phyloP scores from a whole-genome alignment of 1,140 invertebrate species.

The Lineus longissimus region DNA sequence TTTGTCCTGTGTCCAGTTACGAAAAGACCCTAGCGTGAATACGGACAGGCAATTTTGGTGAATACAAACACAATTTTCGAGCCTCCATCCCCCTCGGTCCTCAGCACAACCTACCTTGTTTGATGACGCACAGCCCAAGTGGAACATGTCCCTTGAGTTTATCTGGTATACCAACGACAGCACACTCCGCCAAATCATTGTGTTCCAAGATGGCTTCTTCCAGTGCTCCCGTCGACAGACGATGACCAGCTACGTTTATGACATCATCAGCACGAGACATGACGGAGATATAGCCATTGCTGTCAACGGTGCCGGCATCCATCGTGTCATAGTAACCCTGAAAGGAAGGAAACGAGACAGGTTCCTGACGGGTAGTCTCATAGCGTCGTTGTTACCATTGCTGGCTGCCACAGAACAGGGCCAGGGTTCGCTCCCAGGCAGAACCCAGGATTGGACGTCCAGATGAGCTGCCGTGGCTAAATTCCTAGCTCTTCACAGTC shows the following conservation, averaged over 20 bases:
- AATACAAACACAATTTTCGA: too few species aligned
- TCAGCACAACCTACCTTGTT: conserved; percentile 32
- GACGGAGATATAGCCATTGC: conserved; percentile 80
- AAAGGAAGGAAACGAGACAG: neutral
- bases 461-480: too few species aligned
- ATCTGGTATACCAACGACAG: conserved; percentile 85
- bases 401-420: too few species aligned
- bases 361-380: too few species aligned
- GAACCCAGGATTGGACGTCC: too few species aligned
- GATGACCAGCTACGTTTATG: conserved; percentile 92
- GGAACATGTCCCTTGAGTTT: conserved; percentile 84
- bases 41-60: too few species aligned
- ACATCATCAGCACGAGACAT: conserved; percentile 89
- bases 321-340: conserved; percentile 95
- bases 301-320: conserved; percentile 84
- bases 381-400: too few species aligned
- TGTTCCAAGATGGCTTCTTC: conserved; percentile 85
- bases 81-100: too few species aligned
- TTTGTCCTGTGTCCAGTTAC: too few species aligned
- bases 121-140: conserved; percentile 75
- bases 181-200: conserved; percentile 74
- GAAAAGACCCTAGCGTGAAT: too few species aligned
- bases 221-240: conserved; percentile 79
- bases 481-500: too few species aligned
- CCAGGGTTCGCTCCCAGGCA: too few species aligned